phyloP scores from a whole-genome alignment of 2,888 invertebrate genomes.

The Aleiodes leptofemur region DNA sequence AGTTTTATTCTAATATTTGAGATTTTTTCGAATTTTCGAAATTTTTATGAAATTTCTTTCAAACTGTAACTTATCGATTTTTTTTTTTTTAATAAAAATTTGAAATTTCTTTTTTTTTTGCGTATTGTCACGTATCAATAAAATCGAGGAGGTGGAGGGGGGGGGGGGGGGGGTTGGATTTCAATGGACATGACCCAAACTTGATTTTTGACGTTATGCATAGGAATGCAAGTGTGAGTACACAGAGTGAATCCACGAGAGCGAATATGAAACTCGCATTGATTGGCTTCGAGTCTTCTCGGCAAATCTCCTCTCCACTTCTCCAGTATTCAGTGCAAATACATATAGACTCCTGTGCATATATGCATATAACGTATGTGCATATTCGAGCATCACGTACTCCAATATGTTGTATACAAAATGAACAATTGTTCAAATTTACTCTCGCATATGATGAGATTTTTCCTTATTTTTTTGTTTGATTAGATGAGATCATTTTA shows the following conservation, averaged over 20 bases:
- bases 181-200: slow-evolving; percentile 42
- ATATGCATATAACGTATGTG: slow-evolving; percentile 36
- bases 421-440: slow-evolving; percentile 24
- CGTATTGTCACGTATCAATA: slow-evolving; percentile 39
- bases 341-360: slow-evolving; percentile 29
- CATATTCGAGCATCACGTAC: slow-evolving; percentile 26
- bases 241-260: slow-evolving; percentile 32
- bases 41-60: too few relatives aligned
- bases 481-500: too few relatives aligned
- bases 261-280: slow-evolving; percentile 49
- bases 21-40: too few relatives aligned
- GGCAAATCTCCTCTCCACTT: slow-evolving; percentile 42
- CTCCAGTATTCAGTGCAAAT: slow-evolving; percentile 29
- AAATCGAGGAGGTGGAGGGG: neutral
- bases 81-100: neutral
- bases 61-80: too few relatives aligned
- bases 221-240: slow-evolving; percentile 31
- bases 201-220: slow-evolving; percentile 16
- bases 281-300: slow-evolving; percentile 50
- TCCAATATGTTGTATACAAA: slow-evolving; percentile 28
- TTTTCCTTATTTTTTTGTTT: too few relatives aligned
- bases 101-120: neutral
- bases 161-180: neutral
- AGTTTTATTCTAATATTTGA: too few relatives aligned
- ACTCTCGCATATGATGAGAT: too few relatives aligned